Percentiles rank a stretch among this genome's conserved stretches.
Evolutionary conservation across 2,797 vertebrate genomes (phyloP).

Genomic region (Uromys caudimaculatus): DNA sequence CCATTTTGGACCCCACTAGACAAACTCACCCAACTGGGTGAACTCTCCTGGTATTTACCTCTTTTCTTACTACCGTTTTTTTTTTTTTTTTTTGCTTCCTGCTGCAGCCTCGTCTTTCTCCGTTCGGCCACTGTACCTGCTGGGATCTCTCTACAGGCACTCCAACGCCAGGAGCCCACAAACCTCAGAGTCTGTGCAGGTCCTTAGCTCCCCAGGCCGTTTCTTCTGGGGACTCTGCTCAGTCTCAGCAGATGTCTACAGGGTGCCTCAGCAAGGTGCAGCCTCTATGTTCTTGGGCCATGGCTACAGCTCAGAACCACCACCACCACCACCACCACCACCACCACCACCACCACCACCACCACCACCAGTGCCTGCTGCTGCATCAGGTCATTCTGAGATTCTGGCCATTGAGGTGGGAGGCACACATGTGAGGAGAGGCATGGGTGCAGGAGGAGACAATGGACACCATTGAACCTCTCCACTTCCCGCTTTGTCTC

Average conservation of each 20-base stretch:
- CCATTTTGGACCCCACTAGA: background rate
- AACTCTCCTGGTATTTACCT: background rate
- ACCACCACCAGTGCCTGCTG: background rate
- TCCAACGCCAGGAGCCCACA: constrained; percentile 36
- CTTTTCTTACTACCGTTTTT: background rate
- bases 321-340: too few relatives aligned
- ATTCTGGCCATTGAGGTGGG: background rate
- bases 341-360: accelerated
- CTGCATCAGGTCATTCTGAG: background rate
- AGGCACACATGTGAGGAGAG: background rate
- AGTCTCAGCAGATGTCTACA: constrained; percentile 31
- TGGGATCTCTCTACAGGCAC: constrained; percentile 45
- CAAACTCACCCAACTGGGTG: background rate
- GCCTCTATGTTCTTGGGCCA: background rate
- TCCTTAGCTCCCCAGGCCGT: constrained; percentile 52
- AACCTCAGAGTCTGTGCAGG: constrained; percentile 66
- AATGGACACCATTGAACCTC: background rate
- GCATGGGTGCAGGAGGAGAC: background rate
- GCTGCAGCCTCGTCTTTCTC: background rate
- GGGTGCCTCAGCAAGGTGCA: background rate
- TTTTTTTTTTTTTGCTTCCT: background rate
- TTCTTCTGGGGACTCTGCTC: constrained; percentile 69
- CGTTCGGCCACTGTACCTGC: constrained; percentile 27
- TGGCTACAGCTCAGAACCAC: too few relatives aligned
- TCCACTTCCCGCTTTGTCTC: background rate